These are phyloP conservation scores for Xanthia togata DNA, from an alignment of 2,888 invertebrate genomes.

Conservation along the genomic window DNA sequence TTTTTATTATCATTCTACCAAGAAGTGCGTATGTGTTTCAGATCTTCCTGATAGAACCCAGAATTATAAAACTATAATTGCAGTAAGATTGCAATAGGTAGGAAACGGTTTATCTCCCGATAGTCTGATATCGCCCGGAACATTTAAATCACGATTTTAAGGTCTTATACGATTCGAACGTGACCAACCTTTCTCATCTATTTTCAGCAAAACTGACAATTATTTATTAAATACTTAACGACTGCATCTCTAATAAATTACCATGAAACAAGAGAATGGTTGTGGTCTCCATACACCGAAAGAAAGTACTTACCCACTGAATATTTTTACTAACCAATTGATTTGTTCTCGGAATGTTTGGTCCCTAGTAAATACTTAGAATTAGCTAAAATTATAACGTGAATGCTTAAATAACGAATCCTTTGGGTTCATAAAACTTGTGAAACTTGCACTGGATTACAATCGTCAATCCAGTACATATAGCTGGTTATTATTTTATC, in stretches of 20 bases:
- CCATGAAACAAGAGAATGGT: neutral
- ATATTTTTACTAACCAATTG: neutral
- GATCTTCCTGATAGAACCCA: neutral
- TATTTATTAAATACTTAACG: neutral
- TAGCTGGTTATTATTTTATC: constrained; percentile 32
- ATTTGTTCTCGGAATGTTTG: constrained; percentile 52
- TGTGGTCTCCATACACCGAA: neutral
- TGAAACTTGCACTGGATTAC: constrained; percentile 32
- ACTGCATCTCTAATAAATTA: constrained; percentile 6
- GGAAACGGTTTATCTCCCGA: neutral
- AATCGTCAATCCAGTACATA: constrained; percentile 29
- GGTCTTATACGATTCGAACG: neutral
- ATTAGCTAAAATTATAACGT: constrained; percentile 2
- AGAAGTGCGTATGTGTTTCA: neutral
- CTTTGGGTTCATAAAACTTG: constrained; percentile 15
- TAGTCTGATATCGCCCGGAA: neutral
- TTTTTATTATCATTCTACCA: neutral
- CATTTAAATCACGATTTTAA: neutral
- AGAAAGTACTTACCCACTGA: constrained; percentile 4
- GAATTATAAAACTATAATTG: neutral
- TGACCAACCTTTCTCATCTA: constrained; percentile 8
- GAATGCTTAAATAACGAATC: constrained; percentile 10
- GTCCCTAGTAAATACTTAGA: constrained; percentile 65
- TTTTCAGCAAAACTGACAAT: constrained; percentile 1
- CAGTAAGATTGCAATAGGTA: neutral